Evolutionary conservation across 2,113 vertebrate genomes (phyloP), one percentile per base, ranked within the genome.

Genomic region (Cyprinodon tularosa): DNA sequence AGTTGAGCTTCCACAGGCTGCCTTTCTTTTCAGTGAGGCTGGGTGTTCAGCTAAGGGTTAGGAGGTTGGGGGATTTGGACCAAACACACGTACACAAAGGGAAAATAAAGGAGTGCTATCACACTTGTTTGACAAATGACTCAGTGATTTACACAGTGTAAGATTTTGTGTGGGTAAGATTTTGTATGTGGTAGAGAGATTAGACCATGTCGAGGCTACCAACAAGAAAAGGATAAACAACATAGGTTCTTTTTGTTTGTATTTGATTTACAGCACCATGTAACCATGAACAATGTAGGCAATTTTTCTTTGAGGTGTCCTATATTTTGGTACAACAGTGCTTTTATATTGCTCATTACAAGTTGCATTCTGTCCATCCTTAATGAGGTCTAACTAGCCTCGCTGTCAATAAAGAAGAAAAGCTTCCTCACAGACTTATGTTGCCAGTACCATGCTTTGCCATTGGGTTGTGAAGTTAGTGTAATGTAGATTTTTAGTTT

Each of bases 1-100:
- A 86, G 87, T 90, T 93, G 91, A 92, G 90, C 87, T 91, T 92
- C 87, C 86, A 88, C 92, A 93, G 92, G 80, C 88, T 79, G 86
- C 74, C 83, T 78, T 53, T 78, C 77, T 66, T 88, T 86, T 87
- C 86, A 69, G 61, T 45, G 73, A 59, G 74, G 62, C 85, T 88
- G 88, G 88, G 84, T 87, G 85, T 77, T 81, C 89, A 90, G 90
- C 91, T 91, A 93, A 90, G 82, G 78, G 67, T 57, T 15, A 77
- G 50, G 84, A 40, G 62, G 62, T 9, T 17, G 10, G 72, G 48
- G 47, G 86, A 81, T 76, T 85, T 77, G 83, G 85, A 87, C 88
- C 81, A 88, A 68, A 88, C 60, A 45, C 40, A 71, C 39, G n/a
- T 22, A 62, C 29, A 86, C 39, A 71, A 76, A 87, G 63, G 79